Base-by-base conservation (phyloP, 1,140 invertebrate genomes). In the Magallana ariakensis region DNA sequence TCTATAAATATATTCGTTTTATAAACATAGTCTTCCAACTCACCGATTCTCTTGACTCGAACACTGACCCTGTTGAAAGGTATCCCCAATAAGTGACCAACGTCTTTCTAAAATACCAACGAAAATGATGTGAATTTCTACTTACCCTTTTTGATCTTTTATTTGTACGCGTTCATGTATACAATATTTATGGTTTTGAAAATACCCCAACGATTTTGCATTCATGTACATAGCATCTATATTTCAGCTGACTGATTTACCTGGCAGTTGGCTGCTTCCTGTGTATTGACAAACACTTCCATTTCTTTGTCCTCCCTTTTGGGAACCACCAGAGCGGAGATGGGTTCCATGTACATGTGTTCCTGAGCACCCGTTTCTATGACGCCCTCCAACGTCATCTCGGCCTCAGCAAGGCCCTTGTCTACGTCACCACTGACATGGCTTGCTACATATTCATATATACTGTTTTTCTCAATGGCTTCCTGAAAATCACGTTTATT, bases 321-420 rank as follows among this genome's bases (percentile, higher is more conserved):
- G 2, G 97, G 97, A 53, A 97, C 94, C 0, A 96, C 98, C 66
- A 98, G 95, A 62, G 93, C 92, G 16, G 88, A 93, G 13, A 98
- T 96, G 0, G 98, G 98, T 95, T 98, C 98, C 88, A 99, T 94
- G 94, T 99, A 99, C 95, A 99, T 99, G 94, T 99, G 98, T 94
- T 99, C 98, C 94, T 99, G 98, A 0, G 98, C 98, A 62, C 97
- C 97, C 91, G 97, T 97, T 89, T 96, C 96, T 62, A 97, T 95
- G 92, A 96, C 96, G 13, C 97, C 92, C 62, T 92, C 89, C 1
- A 93, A 33, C 3, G 91, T 88, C 53, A 91, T 89, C 46, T 96
- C 96, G 8, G 96, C 96, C 80, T 96, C 94, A 33, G 93, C 90
- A 83, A 98, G 96, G 0, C 95, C 96, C 90, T 95, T 92, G 0